Evolutionary conservation across 2,797 vertebrate genomes (phyloP), one percentile per base, ranked within the genome.

Genomic region (Pseudochirops corinnae): DNA sequence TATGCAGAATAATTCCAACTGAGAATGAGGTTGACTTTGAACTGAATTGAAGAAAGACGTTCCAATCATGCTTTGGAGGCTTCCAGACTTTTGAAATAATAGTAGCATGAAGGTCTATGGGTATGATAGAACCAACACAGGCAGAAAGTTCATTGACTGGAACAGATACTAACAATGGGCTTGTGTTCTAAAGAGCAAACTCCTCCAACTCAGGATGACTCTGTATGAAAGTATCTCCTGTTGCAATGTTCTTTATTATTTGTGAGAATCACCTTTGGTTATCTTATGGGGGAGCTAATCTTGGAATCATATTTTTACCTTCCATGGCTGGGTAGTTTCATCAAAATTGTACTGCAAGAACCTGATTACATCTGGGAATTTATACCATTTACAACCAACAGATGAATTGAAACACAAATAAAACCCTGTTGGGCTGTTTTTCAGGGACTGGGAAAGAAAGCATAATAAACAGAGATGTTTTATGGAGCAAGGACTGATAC

Each of bases 321-420:
- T 94, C 62, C 29, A 33, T 46, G 91, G 94, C 53, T 92, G 24
- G 96, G 95, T 2, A 95, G 29, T 95, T 94, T 92, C 92, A 94
- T 97, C 94, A 96, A 92, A 97, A 94, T 92, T 95, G 91, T 56
- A 91, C 33, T 57, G 90, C 90, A 28, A 82, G 56, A 90, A 95
- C 31, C 55, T 95, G 92, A 94, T 94, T 91, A 50, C 53, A 74
- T 74, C 55, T 93, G 96, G 93, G 94, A 96, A 94, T 94, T 93
- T 53, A 92, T 92, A 96, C 31, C 93, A 97, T 93, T 97, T 96
- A 95, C 50, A 94, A 94, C 91, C 21, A 90, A 94, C 5, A 53
- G 90, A 92, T 53, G 56, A 98, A 96, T 9, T 90, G 93, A 97
- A 97, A 90, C 29, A 92, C 55, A 97, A 95, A 97, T 95, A 95